A percentile compares a stretch with the other conserved stretches of the same genome.
Conservation (phyloP, 2,113 vertebrate genomes). For the Orthonyx spaldingii region DNA sequence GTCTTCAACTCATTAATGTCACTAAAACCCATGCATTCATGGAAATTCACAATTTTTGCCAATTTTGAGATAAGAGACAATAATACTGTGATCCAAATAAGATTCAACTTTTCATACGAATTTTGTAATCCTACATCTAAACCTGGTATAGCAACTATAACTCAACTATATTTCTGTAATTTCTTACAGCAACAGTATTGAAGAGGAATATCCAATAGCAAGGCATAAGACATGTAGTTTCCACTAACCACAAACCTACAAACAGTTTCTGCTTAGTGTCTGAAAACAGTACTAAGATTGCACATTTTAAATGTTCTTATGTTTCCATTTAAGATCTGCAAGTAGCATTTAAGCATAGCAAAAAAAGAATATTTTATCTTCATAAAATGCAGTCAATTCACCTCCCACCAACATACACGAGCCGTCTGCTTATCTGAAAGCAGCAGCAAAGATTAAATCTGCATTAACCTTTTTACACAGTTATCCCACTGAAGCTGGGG, state of each 20-base stretch:
- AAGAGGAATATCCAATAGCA: background rate
- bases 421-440: background rate
- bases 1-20: background rate
- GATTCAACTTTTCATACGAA: background rate
- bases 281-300: background rate
- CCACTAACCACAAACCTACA: background rate
- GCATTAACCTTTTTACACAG: background rate
- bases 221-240: background rate
- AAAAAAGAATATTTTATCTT: background rate
- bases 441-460: background rate
- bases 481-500: background rate
- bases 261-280: background rate
- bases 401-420: background rate
- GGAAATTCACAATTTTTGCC: background rate
- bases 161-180: background rate
- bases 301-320: background rate
- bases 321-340: background rate
- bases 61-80: background rate
- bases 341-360: background rate
- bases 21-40: background rate
- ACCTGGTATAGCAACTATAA: background rate
- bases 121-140: background rate
- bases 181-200: background rate
- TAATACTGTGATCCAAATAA: background rate
- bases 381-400: background rate